Evolutionary conservation across 1,140 invertebrate species (phyloP).

Genomic region (Saccostrea glomerata): DNA sequence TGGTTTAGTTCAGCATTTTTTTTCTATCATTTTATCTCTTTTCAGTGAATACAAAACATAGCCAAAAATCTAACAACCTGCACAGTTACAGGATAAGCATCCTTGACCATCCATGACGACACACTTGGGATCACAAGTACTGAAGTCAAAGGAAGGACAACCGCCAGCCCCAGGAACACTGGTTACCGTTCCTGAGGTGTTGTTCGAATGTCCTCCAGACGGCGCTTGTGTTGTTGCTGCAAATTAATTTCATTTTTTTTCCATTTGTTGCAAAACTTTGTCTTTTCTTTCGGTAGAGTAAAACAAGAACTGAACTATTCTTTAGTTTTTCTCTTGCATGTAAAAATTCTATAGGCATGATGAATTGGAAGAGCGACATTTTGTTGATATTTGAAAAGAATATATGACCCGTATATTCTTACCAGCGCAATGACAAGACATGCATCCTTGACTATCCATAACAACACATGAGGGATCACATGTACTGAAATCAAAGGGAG

Average conservation of each 20-base stretch:
- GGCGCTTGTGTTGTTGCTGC: background rate
- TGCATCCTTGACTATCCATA: background rate
- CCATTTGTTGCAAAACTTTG: too few species aligned
- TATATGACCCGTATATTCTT: background rate
- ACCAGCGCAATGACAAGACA: constrained; percentile 12
- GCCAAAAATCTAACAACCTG: background rate
- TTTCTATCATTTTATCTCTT: too few species aligned
- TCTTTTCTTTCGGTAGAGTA: too few species aligned
- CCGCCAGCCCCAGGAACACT: constrained; percentile 6
- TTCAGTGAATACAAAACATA: too few species aligned
- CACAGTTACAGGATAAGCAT: constrained; percentile 34
- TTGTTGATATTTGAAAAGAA: background rate
- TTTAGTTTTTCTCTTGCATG: too few species aligned
- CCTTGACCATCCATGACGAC: background rate
- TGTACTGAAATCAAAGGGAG: constrained; percentile 40
- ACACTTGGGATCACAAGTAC: constrained; percentile 32
- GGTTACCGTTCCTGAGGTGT: background rate
- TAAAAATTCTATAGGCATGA: background rate
- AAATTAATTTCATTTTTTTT: background rate
- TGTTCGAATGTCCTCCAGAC: background rate
- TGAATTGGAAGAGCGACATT: background rate
- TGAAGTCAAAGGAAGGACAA: constrained; percentile 28
- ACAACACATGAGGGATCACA: constrained; percentile 38
- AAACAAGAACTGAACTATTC: too few species aligned
- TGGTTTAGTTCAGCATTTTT: too few species aligned